Conservation (phyloP, 2,113 vertebrate genomes). For the Hydrolagus affinis region DNA sequence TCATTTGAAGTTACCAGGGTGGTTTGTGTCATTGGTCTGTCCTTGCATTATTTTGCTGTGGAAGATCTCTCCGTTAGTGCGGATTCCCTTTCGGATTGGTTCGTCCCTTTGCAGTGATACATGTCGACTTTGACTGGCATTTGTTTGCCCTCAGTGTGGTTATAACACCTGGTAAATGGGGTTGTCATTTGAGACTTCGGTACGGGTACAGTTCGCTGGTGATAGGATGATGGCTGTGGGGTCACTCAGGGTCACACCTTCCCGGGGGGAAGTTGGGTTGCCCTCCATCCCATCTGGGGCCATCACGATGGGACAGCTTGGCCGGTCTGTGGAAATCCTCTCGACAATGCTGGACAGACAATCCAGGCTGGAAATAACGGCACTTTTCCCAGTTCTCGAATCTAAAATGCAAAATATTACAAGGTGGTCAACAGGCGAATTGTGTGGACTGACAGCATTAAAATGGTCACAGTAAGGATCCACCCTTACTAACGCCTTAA, state of each 20-base stretch:
- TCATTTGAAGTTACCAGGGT: conserved; percentile 12
- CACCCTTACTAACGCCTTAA: too few relatives aligned
- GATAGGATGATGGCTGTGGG: conserved; percentile 46
- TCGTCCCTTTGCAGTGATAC: conserved; percentile 16
- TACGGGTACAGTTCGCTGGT: conserved; percentile 48
- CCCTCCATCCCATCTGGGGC: conserved; percentile 49
- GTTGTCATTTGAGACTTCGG: conserved; percentile 60
- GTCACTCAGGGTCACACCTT: conserved; percentile 49
- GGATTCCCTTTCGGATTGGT: conserved; percentile 25
- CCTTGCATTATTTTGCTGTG: not conserved
- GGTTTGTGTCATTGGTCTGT: not conserved
- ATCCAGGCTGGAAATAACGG: conserved; percentile 85
- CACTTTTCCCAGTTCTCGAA: conserved; percentile 61
- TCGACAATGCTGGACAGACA: conserved; percentile 96
- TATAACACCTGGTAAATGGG: conserved; percentile 86
- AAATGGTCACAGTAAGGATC: too few relatives aligned
- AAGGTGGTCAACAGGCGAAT: too few relatives aligned
- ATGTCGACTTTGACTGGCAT: conserved; percentile 23
- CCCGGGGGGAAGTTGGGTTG: conserved; percentile 54
- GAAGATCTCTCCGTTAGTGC: not conserved
- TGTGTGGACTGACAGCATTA: too few relatives aligned
- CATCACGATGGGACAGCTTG: conserved; percentile 56
- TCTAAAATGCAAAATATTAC: conserved; percentile 45
- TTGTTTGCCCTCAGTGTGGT: conserved; percentile 37
- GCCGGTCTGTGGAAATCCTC: conserved; percentile 83